phyloP scores from a whole-genome alignment of 1,140 invertebrate genomes.

The Aphelenchoides besseyi region DNA sequence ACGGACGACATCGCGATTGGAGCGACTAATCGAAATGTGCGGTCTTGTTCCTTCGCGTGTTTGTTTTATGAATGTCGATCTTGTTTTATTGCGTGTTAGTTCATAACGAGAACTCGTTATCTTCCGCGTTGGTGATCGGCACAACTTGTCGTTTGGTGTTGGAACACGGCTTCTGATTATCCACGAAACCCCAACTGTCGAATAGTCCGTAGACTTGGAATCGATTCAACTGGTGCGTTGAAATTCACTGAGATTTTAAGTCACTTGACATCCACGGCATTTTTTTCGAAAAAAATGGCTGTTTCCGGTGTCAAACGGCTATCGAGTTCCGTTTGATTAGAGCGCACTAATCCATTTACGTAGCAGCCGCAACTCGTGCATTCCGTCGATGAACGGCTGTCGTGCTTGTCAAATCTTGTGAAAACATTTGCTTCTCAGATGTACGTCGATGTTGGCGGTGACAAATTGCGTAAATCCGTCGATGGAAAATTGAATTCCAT shows the following conservation, averaged over 20 bases:
- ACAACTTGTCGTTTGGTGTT: background rate
- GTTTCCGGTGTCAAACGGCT: background rate
- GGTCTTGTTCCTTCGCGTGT: background rate
- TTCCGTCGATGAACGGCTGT: background rate
- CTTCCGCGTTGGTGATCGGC: constrained; percentile 1
- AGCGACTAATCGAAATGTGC: background rate
- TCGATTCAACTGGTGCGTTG: too few relatives aligned
- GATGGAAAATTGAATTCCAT: background rate
- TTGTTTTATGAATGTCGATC: background rate
- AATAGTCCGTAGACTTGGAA: too few relatives aligned
- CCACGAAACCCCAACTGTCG: too few relatives aligned
- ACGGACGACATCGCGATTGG: background rate
- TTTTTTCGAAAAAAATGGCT: background rate
- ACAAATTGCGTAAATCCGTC: background rate
- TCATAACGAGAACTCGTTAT: background rate
- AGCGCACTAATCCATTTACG: background rate
- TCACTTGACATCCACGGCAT: too few relatives aligned
- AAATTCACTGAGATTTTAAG: too few relatives aligned
- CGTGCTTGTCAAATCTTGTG: background rate
- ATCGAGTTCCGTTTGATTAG: constrained; percentile 3
- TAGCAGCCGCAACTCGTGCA: background rate
- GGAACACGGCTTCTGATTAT: background rate
- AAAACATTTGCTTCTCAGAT: background rate
- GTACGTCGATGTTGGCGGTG: background rate
- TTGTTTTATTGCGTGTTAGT: background rate